Percentiles rank a stretch among this genome's conserved stretches.
These are phyloP conservation scores for Drosophila ogumai DNA, from an alignment of 1,140 invertebrate genomes.

Conservation along the genomic window DNA sequence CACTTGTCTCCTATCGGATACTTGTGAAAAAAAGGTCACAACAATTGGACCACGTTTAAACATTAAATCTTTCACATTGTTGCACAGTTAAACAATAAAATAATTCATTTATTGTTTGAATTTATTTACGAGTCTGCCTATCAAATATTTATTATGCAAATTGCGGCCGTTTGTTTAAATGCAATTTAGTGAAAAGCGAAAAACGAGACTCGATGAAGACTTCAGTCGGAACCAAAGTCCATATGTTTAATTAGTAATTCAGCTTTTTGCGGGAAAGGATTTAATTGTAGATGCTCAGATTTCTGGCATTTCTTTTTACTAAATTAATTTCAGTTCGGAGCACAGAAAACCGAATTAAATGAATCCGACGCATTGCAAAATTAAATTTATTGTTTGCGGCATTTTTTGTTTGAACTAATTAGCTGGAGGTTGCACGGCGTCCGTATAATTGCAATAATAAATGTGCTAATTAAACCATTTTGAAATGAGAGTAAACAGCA, in stretches of 20 bases:
- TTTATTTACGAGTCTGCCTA: constrained; percentile 44
- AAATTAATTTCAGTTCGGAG: constrained; percentile 6
- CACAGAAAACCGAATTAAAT: constrained; percentile 25
- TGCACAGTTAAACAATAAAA: constrained; percentile 30
- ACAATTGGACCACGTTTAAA: constrained; percentile 31
- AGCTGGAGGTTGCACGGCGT: constrained; percentile 7
- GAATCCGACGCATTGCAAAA: constrained; percentile 4
- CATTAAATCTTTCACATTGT: constrained; percentile 42
- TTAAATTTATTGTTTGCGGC: constrained; percentile 22
- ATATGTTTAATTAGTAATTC: not conserved
- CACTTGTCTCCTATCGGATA: constrained; percentile 31
- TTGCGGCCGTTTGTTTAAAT: constrained; percentile 24
- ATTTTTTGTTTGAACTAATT: constrained; percentile 24
- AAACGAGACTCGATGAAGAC: constrained; percentile 16
- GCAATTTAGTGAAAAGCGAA: constrained; percentile 32
- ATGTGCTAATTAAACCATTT: constrained; percentile 47
- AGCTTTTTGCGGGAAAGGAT: not conserved
- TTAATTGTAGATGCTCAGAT: constrained; percentile 13
- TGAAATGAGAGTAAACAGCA: constrained; percentile 10
- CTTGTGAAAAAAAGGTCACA: constrained; percentile 22
- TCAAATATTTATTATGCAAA: constrained; percentile 48
- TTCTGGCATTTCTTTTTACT: not conserved
- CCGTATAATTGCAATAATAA: constrained; percentile 36
- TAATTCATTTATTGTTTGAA: constrained; percentile 48
- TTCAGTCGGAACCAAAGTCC: not conserved